Evolutionary conservation across 2,888 invertebrate species (phyloP), one percentile per base, ranked within the genome.

Genomic region (Caradrina kadenii): DNA sequence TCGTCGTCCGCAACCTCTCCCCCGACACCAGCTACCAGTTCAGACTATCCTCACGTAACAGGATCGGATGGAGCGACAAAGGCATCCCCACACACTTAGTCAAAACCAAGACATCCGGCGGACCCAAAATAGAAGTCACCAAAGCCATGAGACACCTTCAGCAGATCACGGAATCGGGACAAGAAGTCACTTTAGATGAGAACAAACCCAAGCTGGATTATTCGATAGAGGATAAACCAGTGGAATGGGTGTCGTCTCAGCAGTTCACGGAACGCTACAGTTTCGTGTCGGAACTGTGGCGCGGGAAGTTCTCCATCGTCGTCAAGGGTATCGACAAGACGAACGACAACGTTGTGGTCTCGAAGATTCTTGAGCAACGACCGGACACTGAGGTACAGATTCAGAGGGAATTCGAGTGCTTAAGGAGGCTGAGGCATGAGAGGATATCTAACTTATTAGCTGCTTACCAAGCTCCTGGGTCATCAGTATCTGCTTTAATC

Each of bases 61-160:
- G 97, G 63, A 98, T 99, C 88, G 99, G 99, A 0, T 98, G 98
- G 98, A 98, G 99, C 92, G 98, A 98, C 65, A 97, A 98, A 89
- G 98, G 99, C 58, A 97, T 98, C 76, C 97, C 98, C 0, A 98
- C 98, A 1, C 96, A 97, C 73, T 96, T 98, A 1, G 94, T 97
- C 22, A 97, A 97, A 86, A 99, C 99, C 0, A 96, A 96, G 80
- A 96, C 96, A 52, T 87, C 95, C 31, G 98, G 98, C 56, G 96
- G 97, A 2, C 96, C 97, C 0, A 98, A 98, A 90, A 96, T 99
- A 48, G 97, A 97, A 88, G 96, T 99, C 31, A 97, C 98, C 1
- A 97, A 97, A 84, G 98, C 98, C 0, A 98, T 98, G 98, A 97
- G 96, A 85, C 98, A 98, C 89, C 96, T 98, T 31, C 98, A 98